Evolutionary conservation across 2,113 vertebrate species (phyloP).

Genomic region (Corythaixoides concolor): DNA sequence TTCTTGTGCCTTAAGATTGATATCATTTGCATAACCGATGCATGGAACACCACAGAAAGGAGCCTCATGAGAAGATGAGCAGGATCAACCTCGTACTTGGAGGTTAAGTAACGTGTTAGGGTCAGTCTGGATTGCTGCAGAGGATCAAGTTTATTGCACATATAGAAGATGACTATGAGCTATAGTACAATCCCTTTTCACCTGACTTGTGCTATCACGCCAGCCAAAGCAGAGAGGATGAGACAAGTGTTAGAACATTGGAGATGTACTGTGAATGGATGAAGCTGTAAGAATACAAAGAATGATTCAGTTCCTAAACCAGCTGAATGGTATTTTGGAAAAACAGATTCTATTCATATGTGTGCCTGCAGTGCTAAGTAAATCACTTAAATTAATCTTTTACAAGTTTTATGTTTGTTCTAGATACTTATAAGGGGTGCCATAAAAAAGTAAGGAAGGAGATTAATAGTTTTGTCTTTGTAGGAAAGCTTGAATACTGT

Average conservation of each 20-base stretch:
- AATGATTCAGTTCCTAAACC: neutral
- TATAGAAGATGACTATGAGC: neutral
- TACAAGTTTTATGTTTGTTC: neutral
- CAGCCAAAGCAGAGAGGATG: neutral
- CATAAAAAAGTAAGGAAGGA: neutral
- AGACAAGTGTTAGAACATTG: neutral
- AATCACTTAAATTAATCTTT: neutral
- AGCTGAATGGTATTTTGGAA: neutral
- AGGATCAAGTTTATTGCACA: neutral
- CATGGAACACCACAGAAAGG: neutral
- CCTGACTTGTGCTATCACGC: neutral
- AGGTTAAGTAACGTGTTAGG: neutral
- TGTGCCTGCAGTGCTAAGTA: neutral
- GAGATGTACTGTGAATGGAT: rapidly evolving
- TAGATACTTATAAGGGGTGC: neutral
- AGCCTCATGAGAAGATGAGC: neutral
- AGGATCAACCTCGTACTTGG: neutral
- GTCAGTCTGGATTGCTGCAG: neutral
- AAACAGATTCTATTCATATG: neutral
- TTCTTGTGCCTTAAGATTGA: rapidly evolving
- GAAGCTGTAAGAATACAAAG: neutral
- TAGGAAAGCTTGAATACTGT: neutral
- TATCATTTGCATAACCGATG: neutral
- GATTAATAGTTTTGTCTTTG: neutral
- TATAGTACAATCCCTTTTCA: neutral